Evolutionary conservation across 2,888 invertebrate genomes (phyloP), one percentile per base, ranked within the genome.

Genomic region (Erannis defoliaria): DNA sequence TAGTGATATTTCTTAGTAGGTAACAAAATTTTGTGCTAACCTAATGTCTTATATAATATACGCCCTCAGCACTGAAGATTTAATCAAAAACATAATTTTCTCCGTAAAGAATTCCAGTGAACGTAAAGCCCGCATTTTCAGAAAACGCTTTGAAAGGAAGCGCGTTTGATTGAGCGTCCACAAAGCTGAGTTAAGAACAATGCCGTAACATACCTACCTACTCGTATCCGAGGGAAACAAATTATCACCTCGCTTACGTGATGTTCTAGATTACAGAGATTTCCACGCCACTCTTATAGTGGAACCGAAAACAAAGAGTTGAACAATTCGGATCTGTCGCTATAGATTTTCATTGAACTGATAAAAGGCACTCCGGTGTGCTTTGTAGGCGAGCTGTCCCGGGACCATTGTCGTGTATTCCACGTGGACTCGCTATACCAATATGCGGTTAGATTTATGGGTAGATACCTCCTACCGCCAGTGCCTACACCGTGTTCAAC

Each of bases 381-480:
- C 43, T 51, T 31, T 50, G 58, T 51, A 42, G 45, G 23, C n/a
- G 18, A 38, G 37, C 57, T 54, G 48, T 58, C 57, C 45, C 50
- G 33, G 43, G 35, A 42, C 31, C 26, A 38, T 43, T 58, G 57
- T 62, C 53, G 45, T 38, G 35, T 55, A 31, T 62, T 46, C 43
- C 54, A 42, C 23, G 19, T 31, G 31, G 33, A 43, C 50, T 31
- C 14, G 35, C 16, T 49, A 45, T 56, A 64, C 66, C 70, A 70
- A 70, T 66, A 67, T 67, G 49, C 58, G 57, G 64, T 66, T 62
- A 68, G 71, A 71, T 71, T 71, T 68, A 67, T 61, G 68, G 63
- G 62, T 63, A 68, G 65, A 66, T 68, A 67, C 62, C 64, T 64
- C 54, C 64, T 53, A 59, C 66, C 65, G 62, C 64, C 60, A 54